A percentile compares a stretch with the other conserved stretches of the same genome.
Conservation (phyloP, 2,888 invertebrate genomes). For the Synanthedon vespiformis region DNA sequence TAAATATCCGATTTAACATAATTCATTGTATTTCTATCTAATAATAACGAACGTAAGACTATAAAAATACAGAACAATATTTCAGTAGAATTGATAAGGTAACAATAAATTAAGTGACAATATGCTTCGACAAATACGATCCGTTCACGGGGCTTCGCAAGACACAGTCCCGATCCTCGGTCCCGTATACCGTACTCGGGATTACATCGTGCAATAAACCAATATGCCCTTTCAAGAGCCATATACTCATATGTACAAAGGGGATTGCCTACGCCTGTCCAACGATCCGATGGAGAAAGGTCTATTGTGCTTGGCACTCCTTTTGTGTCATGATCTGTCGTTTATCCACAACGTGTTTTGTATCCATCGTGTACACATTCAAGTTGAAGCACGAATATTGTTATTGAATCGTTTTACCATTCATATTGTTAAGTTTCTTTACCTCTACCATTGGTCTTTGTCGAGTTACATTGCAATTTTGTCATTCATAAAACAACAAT, state of each 20-base stretch:
- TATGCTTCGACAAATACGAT: too few relatives aligned
- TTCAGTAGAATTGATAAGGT: too few relatives aligned
- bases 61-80: too few relatives aligned
- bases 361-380: background rate
- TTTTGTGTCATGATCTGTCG: constrained; percentile 29
- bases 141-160: constrained; percentile 7
- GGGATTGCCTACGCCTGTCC: constrained; percentile 36
- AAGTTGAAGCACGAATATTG: background rate
- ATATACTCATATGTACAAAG: constrained; percentile 44
- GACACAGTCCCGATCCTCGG: constrained; percentile 3
- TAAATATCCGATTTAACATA: too few relatives aligned
- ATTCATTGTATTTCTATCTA: too few relatives aligned
- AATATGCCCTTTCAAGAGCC: constrained; percentile 21
- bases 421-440: too few relatives aligned
- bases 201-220: constrained; percentile 19
- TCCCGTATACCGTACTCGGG: constrained; percentile 3
- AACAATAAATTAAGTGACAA: too few relatives aligned
- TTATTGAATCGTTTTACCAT: background rate
- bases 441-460: too few relatives aligned
- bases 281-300: constrained; percentile 28
- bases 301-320: constrained; percentile 38
- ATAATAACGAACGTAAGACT: too few relatives aligned
- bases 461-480: too few relatives aligned
- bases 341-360: constrained; percentile 13
- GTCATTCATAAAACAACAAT: too few relatives aligned